These are phyloP conservation scores for Mythimna vitellina DNA, from an alignment of 2,888 invertebrate species.

Conservation along the genomic window DNA sequence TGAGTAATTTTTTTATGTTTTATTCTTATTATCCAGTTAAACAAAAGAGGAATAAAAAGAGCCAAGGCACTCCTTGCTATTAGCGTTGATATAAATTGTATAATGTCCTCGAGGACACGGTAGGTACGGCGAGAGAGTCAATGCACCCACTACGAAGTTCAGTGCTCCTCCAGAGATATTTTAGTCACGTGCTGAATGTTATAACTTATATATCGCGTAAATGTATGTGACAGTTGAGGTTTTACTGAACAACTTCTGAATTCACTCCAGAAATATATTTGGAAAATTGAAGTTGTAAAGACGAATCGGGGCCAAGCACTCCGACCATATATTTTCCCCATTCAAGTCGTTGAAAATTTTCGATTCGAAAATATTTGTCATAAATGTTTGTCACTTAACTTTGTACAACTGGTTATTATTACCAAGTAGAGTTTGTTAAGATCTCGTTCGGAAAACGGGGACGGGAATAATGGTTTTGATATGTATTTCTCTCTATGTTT, in stretches of 20 bases:
- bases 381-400: slow-evolving; percentile 53
- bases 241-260: slow-evolving; percentile 66
- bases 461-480: slow-evolving; percentile 14
- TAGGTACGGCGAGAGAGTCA: slow-evolving; percentile 75
- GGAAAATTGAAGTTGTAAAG: slow-evolving; percentile 69
- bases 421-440: slow-evolving; percentile 23
- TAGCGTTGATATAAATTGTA: slow-evolving; percentile 73
- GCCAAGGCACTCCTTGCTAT: slow-evolving; percentile 57
- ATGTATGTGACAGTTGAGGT: slow-evolving; percentile 75
- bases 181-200: slow-evolving; percentile 80
- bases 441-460: slow-evolving; percentile 15
- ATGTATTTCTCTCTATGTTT: slow-evolving; percentile 13
- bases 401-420: slow-evolving; percentile 45
- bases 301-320: slow-evolving; percentile 58
- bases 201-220: slow-evolving; percentile 76
- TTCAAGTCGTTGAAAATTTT: slow-evolving; percentile 48
- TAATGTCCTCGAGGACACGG: slow-evolving; percentile 66
- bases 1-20: slow-evolving; percentile 48
- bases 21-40: slow-evolving; percentile 35
- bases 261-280: slow-evolving; percentile 64
- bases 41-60: slow-evolving; percentile 48
- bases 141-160: slow-evolving; percentile 82
- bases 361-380: slow-evolving; percentile 57
- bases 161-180: slow-evolving; percentile 79
- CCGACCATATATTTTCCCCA: slow-evolving; percentile 52